Evolutionary conservation across 2,113 vertebrate genomes (phyloP), one percentile per base, ranked within the genome.

Genomic region (Pyrgilauda ruficollis): DNA sequence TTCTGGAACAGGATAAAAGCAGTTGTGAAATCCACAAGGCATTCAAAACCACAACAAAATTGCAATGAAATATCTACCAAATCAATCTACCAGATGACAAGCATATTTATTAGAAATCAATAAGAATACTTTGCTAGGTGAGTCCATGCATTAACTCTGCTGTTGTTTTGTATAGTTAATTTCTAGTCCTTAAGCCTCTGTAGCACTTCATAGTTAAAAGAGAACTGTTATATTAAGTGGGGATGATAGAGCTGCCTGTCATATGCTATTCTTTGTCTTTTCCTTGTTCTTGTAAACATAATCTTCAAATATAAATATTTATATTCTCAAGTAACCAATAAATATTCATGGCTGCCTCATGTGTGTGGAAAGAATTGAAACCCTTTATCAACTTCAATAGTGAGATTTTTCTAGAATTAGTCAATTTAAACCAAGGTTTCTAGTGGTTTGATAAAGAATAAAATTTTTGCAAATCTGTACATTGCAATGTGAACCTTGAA

Each of bases 381-480:
- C 6, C 0, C 2, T 77, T 61, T 2, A 35, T 37, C 0, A 1
- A 52, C 49, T 73, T 87, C 21, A 47, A 4, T 9, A 76, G 7
- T 7, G 13, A 47, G n/a, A 44, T 7, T 49, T 88, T 94, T 79
- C 33, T 56, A 64, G 35, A 66, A 50, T 30, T 82, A 39, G 21
- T 61, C 6, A 46, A 52, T 55, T 82, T 67, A 53, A 37, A 49
- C 5, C 46, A 30, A 55, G 16, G 3, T 72, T 84, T 84, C 73
- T 12, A 30, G 11, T 31, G 13, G 24, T 58, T 81, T 3, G 2
- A 20, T 46, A 75, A 90, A 82, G 47, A 31, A 19, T 35, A 50
- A 28, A 46, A 26, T n/a, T 70, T 63, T 63, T 85, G 47, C 35
- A 76, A 61, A 90, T 28, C 26, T 23, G 1, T 61, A 28, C 9